Conservation (phyloP, 2,113 vertebrate species). For the Peromyscus leucopus region DNA sequence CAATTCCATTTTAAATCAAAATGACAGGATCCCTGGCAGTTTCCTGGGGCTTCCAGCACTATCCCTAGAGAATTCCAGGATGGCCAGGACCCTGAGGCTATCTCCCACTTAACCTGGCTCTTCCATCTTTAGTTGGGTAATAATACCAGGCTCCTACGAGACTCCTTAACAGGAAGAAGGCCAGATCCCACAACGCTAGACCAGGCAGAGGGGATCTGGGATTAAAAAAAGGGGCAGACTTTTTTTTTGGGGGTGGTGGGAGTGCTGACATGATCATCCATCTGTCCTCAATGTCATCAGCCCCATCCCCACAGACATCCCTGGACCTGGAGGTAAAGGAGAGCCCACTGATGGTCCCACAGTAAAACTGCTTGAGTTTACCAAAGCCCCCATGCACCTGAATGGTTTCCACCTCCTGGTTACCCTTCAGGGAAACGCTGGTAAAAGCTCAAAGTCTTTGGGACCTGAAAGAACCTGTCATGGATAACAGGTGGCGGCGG, state of each 20-base stretch:
- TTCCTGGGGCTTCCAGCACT: not conserved
- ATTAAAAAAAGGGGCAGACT: not conserved
- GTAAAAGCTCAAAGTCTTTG: not conserved
- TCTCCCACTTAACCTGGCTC: not conserved
- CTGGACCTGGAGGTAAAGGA: not conserved
- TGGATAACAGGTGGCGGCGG: not conserved
- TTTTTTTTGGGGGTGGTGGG: rapidly evolving
- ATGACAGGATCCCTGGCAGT: slow-evolving; percentile 29
- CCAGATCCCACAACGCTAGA: not conserved
- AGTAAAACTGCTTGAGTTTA: not conserved
- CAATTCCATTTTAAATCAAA: slow-evolving; percentile 72
- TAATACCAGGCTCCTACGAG: not conserved
- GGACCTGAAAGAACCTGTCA: not conserved
- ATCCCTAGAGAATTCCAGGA: not conserved
- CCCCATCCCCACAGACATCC: not conserved
- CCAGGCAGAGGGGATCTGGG: not conserved
- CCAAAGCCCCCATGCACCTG: too few species aligned
- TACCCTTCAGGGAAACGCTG: not conserved
- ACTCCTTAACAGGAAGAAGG: not conserved
- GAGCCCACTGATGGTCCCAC: too few species aligned
- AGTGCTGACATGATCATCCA: not conserved
- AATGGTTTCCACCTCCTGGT: not conserved
- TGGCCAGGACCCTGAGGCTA: not conserved
- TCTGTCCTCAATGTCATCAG: not conserved
- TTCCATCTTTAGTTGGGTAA: not conserved